A percentile compares a stretch with the other conserved stretches of the same genome.
These are phyloP conservation scores for Ochotona curzoniae DNA, from an alignment of 2,113 vertebrate species.

Conservation along the genomic window DNA sequence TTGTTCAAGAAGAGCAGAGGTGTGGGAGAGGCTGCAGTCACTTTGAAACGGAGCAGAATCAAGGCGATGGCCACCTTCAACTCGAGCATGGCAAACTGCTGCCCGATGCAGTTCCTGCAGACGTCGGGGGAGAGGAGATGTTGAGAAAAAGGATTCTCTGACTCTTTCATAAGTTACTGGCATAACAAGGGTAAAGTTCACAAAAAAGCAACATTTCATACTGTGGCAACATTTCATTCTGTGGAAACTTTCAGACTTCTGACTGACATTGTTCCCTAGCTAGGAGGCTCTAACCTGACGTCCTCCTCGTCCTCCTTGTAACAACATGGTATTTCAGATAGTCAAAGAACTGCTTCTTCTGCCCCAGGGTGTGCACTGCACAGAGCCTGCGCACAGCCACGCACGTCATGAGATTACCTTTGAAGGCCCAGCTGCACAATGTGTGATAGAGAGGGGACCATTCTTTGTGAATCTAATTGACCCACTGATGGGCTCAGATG, in stretches of 20 bases:
- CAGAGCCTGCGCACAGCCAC: not conserved
- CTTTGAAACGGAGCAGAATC: conserved; percentile 87
- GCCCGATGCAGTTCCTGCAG: conserved; percentile 94
- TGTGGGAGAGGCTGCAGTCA: conserved; percentile 80
- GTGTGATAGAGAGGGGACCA: not conserved
- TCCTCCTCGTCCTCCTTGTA: not conserved
- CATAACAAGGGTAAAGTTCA: not conserved
- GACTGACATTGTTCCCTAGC: not conserved
- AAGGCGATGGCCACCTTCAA: conserved; percentile 90
- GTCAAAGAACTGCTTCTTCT: not conserved
- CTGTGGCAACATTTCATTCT: no score
- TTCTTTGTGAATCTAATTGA: not conserved
- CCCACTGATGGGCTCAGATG: not conserved
- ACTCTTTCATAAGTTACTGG: not conserved
- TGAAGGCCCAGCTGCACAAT: not conserved
- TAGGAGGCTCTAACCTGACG: not conserved
- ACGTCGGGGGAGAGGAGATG: not conserved
- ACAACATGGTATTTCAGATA: not conserved
- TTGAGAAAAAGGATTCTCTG: not conserved
- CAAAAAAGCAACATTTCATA: not conserved
- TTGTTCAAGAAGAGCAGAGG: conserved; percentile 55
- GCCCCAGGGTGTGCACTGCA: not conserved
- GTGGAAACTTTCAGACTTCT: not conserved
- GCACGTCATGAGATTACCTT: not conserved
- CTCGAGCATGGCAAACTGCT: conserved; percentile 94